Evolutionary conservation across 2,113 vertebrate species (phyloP), one percentile per base, ranked within the genome.

Genomic region (Hemichromis elongatus): DNA sequence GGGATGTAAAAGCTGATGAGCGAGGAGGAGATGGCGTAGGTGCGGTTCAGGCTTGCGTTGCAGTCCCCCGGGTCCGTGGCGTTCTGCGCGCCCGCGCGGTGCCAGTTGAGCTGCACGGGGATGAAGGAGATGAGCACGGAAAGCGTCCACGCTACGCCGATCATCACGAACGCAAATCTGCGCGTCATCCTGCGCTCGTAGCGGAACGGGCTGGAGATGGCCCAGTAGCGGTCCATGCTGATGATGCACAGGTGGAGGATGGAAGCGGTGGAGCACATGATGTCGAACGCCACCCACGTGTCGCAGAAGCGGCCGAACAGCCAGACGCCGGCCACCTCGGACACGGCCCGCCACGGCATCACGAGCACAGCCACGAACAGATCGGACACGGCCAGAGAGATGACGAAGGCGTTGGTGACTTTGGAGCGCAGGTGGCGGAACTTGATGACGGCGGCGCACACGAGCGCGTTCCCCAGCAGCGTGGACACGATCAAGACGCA

Each of bases 171-270:
- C 33, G 96, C 96, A 11, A 97, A 93, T 28, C 90, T 84, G 80
- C 80, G 96, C 0, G 96, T 97, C 97, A 97, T 96, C 37, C 94
- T 95, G 24, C 95, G 95, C 94, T 96, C 95, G 2, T 96, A 96
- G 68, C 86, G 90, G 30, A 97, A 97, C 28, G 96, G 96, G 84
- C 95, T 97, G 85, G 96, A 91, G 1, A 97, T 96, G 70, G 96
- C 96, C 97, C 96, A 96, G 93, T 97, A 97, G 35, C 95, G 92
- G 89, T 97, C 97, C 93, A 97, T 91, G 94, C 96, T 96, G 93
- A 97, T 97, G 90, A 97, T 95, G 90, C 97, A 97, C 84, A 97
- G 94, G 87, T 97, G 96, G 9, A 97, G 95, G 85, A 97, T 97
- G 85, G 96, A 97, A 10, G 96, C 95, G 0, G 97, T 97, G 85